Evolutionary conservation across 2,797 vertebrate genomes (phyloP), one percentile per base, ranked within the genome.

Genomic region (Mormyrus proboscirostris): DNA sequence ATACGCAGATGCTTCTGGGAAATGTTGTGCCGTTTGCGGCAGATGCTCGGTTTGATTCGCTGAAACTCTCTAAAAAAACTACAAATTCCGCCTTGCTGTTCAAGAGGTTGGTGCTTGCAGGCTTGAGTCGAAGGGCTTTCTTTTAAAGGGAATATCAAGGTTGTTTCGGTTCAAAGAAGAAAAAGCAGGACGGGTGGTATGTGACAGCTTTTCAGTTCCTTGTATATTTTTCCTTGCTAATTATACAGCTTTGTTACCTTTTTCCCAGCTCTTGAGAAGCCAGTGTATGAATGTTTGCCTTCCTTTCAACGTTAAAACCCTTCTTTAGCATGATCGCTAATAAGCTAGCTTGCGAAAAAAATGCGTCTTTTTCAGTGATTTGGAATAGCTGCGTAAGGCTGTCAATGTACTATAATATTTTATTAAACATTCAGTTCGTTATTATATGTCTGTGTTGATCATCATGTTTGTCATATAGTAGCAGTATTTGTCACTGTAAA

Each of bases 91-190:
- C 86, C 86, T 88, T 86, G 57, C 86, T 88, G n/a, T 44, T 33
- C 29, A 7, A 73, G 62, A 73, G 62, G 25, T 69, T 10, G n/a
- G 49, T 33, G 29, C 29, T 33, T 86, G 50, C n/a, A 53, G 82
- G 49, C 53, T 69, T 33, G 89, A 90, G 79, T 86, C 49, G 69
- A 76, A 88, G 29, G 89, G 88, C 89, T 90, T 82, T 86, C 73
- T 88, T 90, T 91, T 92, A 92, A 92, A 92, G 90, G 90, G 41
- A 73, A 90, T 89, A 92, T 57, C 90, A 91, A 92, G 92, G 92
- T 92, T 93, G 89, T 88, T 91, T 91, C 89, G 92, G 91, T 90
- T 89, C 55, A 88, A 88, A 86, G 38, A 89, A 87, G 90, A 88
- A 89, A 88, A 22, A 90, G 83, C 89, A 49, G 88, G 73, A 83